Evolutionary conservation across 23 tunicate genomes (phyloP).

Genomic region (Halocynthia aurantium): DNA sequence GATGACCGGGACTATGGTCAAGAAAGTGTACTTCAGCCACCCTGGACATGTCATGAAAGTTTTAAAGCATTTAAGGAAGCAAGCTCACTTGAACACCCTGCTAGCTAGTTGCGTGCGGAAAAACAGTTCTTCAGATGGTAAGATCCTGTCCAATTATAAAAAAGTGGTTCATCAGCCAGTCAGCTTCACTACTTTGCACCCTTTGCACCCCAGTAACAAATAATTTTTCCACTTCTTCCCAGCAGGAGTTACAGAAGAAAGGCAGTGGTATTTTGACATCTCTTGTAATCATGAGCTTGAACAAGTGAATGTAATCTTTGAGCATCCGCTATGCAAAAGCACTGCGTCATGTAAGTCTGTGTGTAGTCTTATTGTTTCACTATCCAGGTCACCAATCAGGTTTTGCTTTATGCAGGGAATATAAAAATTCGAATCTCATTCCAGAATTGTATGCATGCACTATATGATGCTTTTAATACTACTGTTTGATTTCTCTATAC

Average conservation of each 20-base stretch:
- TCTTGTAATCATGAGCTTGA: slow-evolving; percentile 14
- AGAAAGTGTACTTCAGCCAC: slow-evolving; percentile 52
- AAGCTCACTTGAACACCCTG: slow-evolving; percentile 54
- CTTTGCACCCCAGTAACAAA: no score
- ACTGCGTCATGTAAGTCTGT: slow-evolving; percentile 68
- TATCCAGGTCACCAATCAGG: not conserved
- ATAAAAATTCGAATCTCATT: not conserved
- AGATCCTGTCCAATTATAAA: not conserved
- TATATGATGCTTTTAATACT: not conserved
- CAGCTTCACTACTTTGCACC: no score
- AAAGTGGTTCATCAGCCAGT: no score
- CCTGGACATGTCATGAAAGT: slow-evolving; percentile 57
- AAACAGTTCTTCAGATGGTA: not conserved
- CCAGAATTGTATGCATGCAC: not conserved
- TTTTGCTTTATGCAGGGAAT: not conserved
- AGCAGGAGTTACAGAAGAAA: not conserved
- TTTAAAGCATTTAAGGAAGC: slow-evolving; percentile 46
- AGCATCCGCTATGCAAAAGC: slow-evolving; percentile 56
- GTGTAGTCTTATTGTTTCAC: not conserved
- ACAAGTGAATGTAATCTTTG: slow-evolving; percentile 41
- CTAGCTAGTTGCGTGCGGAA: slow-evolving; percentile 61
- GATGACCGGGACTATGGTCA: slow-evolving; percentile 27
- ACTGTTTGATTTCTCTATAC: not conserved
- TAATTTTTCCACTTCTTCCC: no score
- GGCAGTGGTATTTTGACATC: slow-evolving; percentile 48